Base-by-base conservation (phyloP, 1,140 invertebrate genomes). In the Galleria mellonella region DNA sequence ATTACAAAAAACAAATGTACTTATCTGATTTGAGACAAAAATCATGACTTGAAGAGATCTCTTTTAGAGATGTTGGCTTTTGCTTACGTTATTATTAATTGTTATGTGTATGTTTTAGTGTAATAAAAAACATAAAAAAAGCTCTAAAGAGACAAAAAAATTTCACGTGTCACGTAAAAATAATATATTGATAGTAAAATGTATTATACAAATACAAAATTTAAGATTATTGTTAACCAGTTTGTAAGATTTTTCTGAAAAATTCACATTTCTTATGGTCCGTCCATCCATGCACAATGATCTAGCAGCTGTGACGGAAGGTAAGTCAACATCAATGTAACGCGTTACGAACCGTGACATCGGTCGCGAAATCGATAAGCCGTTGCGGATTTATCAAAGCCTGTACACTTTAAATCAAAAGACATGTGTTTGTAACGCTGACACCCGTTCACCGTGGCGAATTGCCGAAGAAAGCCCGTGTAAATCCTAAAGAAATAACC, bases 401-500 rank as follows among this genome's bases (percentile, higher is more conserved):
- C 47, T 39, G 42, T 52, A 57, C 41, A 57, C 51, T 9, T 56
- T 70, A 72, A 82, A 77, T 84, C 77, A 84, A 84, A 72, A 51
- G 60, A 51, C 76, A 79, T 84, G 65, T 84, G 78, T 84, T 81
- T 79, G 81, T 75, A 72, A 79, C 74, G 41, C 77, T 81, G 72
- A 83, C 76, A 82, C 67, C 78, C 81, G 81, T 84, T 67, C 63
- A 73, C 70, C 78, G 73, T 41, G 47, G 47, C 81, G 55, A 84
- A 84, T 84, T 64, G 46, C 46, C 72, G 78, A 83, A 85, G 82
- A 85, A 85, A 85, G 77, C 63, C 82, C 76, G 74, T 82, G 76
- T 72, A 85, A 85, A 85, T 85, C 72, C 68, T 62, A 74, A 83
- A 85, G 81, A 84, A 84, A 85, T 79, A 85, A 85, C 76, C 81